phyloP scores from a whole-genome alignment of 2,113 vertebrate genomes.

The Trematocara variabile region DNA sequence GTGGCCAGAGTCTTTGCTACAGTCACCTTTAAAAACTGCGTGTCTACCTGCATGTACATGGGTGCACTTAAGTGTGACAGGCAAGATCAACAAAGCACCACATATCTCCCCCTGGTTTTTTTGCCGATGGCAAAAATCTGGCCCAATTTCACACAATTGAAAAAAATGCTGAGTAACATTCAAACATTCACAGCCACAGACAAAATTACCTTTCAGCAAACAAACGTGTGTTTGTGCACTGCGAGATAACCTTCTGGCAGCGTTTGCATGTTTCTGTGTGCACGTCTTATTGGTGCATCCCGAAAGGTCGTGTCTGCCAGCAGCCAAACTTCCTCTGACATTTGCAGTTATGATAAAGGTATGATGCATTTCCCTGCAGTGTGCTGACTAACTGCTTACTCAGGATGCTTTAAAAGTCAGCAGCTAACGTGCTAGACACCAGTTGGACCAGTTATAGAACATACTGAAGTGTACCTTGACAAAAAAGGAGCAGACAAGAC shows the following conservation, averaged over 20 bases:
- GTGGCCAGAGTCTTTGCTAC: not conserved
- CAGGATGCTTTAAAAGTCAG: not conserved
- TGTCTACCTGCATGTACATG: not conserved
- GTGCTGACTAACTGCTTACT: conserved; percentile 25
- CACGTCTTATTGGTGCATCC: not conserved
- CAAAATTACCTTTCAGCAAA: not conserved
- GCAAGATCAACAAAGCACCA: not conserved
- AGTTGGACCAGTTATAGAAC: not conserved
- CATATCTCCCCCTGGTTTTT: not conserved
- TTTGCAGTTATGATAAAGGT: conserved; percentile 43
- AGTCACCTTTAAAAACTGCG: not conserved
- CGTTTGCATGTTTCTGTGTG: not conserved
- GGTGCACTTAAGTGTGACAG: not conserved
- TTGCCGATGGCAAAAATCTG: conserved; percentile 13
- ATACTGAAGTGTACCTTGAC: not conserved
- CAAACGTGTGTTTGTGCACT: not conserved
- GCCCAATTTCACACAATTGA: conserved; percentile 48
- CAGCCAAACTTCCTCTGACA: conserved; percentile 29
- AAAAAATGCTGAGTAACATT: conserved; percentile 34
- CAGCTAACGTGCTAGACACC: not conserved
- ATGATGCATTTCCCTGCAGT: conserved; percentile 29
- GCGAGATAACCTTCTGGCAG: not conserved
- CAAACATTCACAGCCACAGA: not conserved
- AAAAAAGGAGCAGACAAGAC: not conserved
- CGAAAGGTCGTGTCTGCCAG: not conserved